Evolutionary conservation across 37 sponge, comb jelly and placozoan species (phyloP), one percentile per base, ranked within the genome.

Genomic region (Agelas oroides): DNA sequence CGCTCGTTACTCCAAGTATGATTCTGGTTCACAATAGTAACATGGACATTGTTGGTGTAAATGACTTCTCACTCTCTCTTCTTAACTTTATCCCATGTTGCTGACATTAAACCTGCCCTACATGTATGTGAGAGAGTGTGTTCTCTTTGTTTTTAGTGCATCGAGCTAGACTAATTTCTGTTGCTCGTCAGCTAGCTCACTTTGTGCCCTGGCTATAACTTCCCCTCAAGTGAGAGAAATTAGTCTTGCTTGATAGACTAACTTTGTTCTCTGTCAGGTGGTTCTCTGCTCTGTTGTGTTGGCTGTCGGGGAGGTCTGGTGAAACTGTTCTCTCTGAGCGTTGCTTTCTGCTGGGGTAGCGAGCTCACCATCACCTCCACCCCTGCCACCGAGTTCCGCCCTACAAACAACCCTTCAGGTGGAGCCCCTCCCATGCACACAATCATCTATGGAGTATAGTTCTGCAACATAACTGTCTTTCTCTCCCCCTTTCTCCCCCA

Each of bases 1-100:
- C 83, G n/a, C 60, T 73, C 59, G 64, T 82, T 30, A 71, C 83
- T 14, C 73, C 37, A 39, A 82, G 83, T 82, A 17, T 54, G 76
- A 39, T n/a, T 18, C 2, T 28, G 36, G 34, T 5, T 38, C 16
- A 38, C 75, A 74, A 53, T 52, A n/a, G 37, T 35, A n/a, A 40
- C 36, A 20, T 35, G 37, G n/a, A 35, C n/a, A 15, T 36, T 35
- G 41, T 18, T 56, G 18, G 58, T 56, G 17, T 56, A 56, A 19
- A 19, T 56, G 58, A 15, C 15, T 15, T 18, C 58, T 18, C 18
- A n/a, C n/a, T n/a, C n/a, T n/a, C n/a, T n/a, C n/a, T n/a, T n/a
- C n/a, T n/a, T n/a, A n/a, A n/a, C n/a, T n/a, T n/a, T n/a, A n/a
- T n/a, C n/a, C n/a, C n/a, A n/a, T n/a, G n/a, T n/a, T n/a, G n/a